These are phyloP conservation scores for Psophia crepitans DNA, from an alignment of 2,113 vertebrate species.

Conservation along the genomic window DNA sequence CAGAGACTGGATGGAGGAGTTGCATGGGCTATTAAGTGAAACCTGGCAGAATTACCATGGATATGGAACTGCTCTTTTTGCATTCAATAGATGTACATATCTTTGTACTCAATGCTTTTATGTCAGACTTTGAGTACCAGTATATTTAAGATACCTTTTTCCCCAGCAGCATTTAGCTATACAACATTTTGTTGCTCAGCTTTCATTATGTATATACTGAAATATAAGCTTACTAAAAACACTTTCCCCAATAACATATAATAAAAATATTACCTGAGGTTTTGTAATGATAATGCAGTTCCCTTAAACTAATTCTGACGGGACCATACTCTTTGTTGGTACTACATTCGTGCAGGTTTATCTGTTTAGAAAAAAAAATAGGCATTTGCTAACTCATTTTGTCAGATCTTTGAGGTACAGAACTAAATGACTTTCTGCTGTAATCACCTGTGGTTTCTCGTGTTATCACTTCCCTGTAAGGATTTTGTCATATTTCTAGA, in stretches of 20 bases:
- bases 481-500: background rate
- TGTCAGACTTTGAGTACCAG: background rate
- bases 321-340: constrained; percentile 77
- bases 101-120: background rate
- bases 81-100: background rate
- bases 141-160: background rate
- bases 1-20: background rate
- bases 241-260: background rate
- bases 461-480: background rate
- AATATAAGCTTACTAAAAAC: background rate
- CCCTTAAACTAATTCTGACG: constrained; percentile 78
- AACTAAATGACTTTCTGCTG: background rate
- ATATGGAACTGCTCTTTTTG: background rate
- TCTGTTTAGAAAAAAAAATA: constrained; percentile 70
- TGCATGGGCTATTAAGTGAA: background rate
- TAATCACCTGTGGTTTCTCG: background rate
- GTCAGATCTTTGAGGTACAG: background rate
- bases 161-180: background rate
- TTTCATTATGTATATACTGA: background rate
- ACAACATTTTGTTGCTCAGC: background rate
- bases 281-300: constrained; percentile 58
- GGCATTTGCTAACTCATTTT: background rate
- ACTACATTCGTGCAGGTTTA: constrained; percentile 75
- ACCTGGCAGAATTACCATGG: background rate
- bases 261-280: constrained; percentile 63